Base-by-base conservation (phyloP, 1,140 invertebrate species). In the Lerema accius region DNA sequence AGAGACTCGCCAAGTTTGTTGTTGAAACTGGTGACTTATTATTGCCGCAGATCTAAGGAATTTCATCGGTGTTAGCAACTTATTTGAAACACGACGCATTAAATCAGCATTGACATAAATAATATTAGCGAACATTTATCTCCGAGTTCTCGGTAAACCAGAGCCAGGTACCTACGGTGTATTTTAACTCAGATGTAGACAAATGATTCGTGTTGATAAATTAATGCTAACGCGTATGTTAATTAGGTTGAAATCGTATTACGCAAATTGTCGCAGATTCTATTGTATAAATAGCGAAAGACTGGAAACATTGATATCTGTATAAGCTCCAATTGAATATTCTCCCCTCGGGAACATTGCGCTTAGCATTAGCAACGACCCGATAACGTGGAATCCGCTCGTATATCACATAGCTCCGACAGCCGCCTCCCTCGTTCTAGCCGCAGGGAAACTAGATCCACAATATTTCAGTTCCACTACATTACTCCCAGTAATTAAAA, bases 71-170 rank as follows among this genome's bases (percentile, higher is more conserved):
- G 45, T 46, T 58, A 45, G 42, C 55, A 58, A 35, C 42, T 45
- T 37, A 45, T 37, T 58, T 43, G 45, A 35, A 58, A 45, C n/a
- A 28, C 55, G 55, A 35, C 40, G 42, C 42, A 58, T 58, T 58
- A 58, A 58, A 58, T 58, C 55, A 58, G 42, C 40, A 58, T 58
- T 58, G 55, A 58, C 55, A 58, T 58, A 58, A 58, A 58, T 58
- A 58, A 58, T 43, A 46, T 46, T 16, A 46, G 10, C 13, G 11
- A 23, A 58, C 26, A 37, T 58, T 58, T 35, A 58, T 58, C 42
- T 58, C 40, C n/a, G 26, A 26, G 17, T 55, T 46, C 53, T 35
- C 45, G 26, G 42, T 32, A 58, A 32, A 16, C 23, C 42, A 43
- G n/a, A n/a, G n/a, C n/a, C n/a, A n/a, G n/a, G 3, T 32, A 4